Evolutionary conservation across 2,888 invertebrate genomes (phyloP).

Genomic region (Halictus ligatus): DNA sequence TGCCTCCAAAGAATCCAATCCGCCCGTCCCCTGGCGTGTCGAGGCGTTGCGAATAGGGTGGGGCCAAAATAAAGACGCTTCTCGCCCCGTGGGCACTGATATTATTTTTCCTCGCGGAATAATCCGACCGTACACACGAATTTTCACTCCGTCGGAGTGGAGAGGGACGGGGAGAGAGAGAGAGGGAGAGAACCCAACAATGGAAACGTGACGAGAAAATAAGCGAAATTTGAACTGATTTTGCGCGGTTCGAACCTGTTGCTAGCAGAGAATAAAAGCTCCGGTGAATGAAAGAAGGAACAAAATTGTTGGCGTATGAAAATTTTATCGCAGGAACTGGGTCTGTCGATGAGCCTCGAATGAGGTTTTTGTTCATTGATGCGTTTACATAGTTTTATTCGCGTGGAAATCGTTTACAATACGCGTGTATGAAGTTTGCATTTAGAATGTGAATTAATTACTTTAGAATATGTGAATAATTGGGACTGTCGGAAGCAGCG

Average conservation of each 20-base stretch:
- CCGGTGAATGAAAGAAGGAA: neutral
- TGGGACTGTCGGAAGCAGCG: no score
- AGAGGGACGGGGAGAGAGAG: neutral
- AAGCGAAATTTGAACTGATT: neutral
- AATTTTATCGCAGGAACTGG: neutral
- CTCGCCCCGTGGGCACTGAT: constrained; percentile 13
- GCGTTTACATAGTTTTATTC: no score
- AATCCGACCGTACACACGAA: neutral
- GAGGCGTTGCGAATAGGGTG: constrained; percentile 32
- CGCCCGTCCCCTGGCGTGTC: constrained; percentile 43
- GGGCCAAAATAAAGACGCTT: constrained; percentile 38
- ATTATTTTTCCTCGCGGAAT: constrained; percentile 24
- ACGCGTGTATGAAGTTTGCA: no score
- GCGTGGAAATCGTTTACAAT: no score
- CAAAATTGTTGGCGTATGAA: neutral
- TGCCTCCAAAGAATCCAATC: constrained; percentile 64
- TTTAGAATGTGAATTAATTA: no score
- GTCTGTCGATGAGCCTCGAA: neutral
- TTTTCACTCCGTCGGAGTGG: neutral
- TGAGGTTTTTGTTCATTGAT: neutral
- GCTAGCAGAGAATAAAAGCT: neutral
- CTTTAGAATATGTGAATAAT: no score
- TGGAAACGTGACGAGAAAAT: neutral
- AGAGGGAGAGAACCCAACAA: neutral
- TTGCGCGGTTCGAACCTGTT: neutral